These are phyloP conservation scores for Lymantria monacha DNA, from an alignment of 2,888 invertebrate genomes.

Conservation along the genomic window DNA sequence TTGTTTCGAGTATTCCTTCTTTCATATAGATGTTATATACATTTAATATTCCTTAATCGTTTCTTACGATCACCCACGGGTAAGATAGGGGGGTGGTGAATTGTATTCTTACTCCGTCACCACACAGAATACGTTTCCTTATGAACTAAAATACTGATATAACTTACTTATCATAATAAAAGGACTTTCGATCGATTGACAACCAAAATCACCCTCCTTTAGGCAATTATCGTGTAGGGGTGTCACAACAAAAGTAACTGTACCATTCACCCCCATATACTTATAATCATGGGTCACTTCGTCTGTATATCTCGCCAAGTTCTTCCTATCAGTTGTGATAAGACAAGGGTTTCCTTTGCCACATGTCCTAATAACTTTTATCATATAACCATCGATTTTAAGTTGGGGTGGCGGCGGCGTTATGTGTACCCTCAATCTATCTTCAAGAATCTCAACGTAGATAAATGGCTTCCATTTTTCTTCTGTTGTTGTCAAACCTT, in stretches of 20 bases:
- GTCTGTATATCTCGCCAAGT: conserved; percentile 43
- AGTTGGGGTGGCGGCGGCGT: conserved; percentile 60
- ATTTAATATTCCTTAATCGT: no score
- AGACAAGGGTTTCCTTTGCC: conserved; percentile 40
- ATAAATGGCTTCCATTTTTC: conserved; percentile 70
- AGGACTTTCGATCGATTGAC: conserved; percentile 61
- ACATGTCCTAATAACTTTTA: conserved; percentile 50
- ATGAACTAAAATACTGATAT: no score
- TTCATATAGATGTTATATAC: no score
- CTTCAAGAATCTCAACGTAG: conserved; percentile 65
- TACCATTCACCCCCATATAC: conserved; percentile 54
- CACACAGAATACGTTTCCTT: no score
- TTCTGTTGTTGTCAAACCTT: conserved; percentile 57
- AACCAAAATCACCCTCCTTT: conserved; percentile 22
- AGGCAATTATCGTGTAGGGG: conserved; percentile 54
- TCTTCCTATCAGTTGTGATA: conserved; percentile 33
- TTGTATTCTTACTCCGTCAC: no score
- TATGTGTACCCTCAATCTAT: conserved; percentile 58
- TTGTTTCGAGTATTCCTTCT: no score
- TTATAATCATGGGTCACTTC: conserved; percentile 63
- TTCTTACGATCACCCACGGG: no score
- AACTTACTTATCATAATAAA: conserved; percentile 67
- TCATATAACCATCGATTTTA: conserved; percentile 51
- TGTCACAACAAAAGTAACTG: conserved; percentile 61
- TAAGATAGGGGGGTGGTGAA: no score